Conservation (phyloP, 2,888 invertebrate genomes). For the Mayetiola destructor region DNA sequence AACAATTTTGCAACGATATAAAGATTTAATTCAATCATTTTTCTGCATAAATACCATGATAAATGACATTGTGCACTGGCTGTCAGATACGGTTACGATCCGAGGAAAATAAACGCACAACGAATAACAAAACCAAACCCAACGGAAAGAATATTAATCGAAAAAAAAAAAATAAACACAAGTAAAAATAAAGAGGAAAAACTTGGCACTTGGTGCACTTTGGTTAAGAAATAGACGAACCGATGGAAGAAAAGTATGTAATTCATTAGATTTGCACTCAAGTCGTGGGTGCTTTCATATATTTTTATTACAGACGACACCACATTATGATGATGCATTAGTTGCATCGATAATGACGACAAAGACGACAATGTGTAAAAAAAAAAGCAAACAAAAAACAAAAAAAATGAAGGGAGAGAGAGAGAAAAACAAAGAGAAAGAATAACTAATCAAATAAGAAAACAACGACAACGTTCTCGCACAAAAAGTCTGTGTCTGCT, state of each 20-base stretch:
- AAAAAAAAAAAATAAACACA: background rate
- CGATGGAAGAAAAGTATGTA: background rate
- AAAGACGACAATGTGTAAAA: too few species aligned
- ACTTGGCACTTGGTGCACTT: background rate
- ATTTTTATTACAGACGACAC: constrained; percentile 6
- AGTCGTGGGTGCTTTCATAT: constrained; percentile 9
- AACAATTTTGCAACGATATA: too few species aligned
- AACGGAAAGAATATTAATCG: background rate
- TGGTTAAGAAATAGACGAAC: background rate
- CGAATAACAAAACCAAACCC: background rate
- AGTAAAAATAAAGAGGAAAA: background rate
- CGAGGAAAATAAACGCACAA: background rate
- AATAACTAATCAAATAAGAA: too few species aligned
- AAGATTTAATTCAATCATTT: too few species aligned
- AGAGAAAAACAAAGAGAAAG: too few species aligned
- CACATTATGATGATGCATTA: background rate
- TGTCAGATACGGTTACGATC: background rate
- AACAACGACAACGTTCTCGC: too few species aligned
- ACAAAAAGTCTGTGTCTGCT: background rate
- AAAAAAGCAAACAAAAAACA: too few species aligned
- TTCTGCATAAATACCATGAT: constrained; percentile 6
- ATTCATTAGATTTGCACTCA: background rate
- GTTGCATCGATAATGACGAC: background rate
- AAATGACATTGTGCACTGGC: background rate
- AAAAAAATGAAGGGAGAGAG: too few species aligned